Percentiles rank a stretch among this genome's conserved stretches.
These are phyloP conservation scores for Diplogasteroides magnus DNA, from an alignment of 1,140 invertebrate species.

Conservation along the genomic window DNA sequence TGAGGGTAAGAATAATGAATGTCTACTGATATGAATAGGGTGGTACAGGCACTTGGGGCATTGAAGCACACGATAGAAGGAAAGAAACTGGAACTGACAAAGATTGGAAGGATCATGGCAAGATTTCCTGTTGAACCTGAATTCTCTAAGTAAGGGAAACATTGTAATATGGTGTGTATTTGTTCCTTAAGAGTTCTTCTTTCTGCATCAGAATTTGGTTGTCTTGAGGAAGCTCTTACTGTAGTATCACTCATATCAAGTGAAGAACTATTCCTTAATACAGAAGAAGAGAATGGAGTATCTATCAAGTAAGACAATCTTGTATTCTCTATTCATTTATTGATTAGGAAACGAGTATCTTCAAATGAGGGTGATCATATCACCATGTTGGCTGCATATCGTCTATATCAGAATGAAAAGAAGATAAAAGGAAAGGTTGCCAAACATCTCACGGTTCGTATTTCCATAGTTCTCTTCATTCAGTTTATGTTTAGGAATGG, in stretches of 20 bases:
- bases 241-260: conserved; percentile 34
- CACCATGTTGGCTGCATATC: conserved; percentile 81
- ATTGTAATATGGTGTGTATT: background rate
- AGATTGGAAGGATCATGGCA: conserved; percentile 76
- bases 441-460: background rate
- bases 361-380: conserved; percentile 85
- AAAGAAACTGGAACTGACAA: conserved; percentile 64
- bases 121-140: conserved; percentile 85
- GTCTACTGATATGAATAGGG: background rate
- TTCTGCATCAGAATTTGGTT: conserved; percentile 21
- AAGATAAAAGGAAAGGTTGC: conserved; percentile 59
- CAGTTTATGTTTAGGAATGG: background rate
- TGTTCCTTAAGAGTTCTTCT: conserved; percentile 18
- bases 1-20: conserved; percentile 14
- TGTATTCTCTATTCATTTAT: background rate
- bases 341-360: conserved; percentile 67
- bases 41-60: background rate
- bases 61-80: conserved; percentile 2
- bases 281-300: conserved; percentile 57
- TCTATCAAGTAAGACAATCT: conserved; percentile 10
- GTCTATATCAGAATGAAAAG: conserved; percentile 62
- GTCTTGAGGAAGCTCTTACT: conserved; percentile 16
- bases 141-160: conserved; percentile 66
- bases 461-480: background rate
- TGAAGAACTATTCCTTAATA: background rate